phyloP scores from a whole-genome alignment of 2,888 invertebrate species.

The Hyppa rectilinea region DNA sequence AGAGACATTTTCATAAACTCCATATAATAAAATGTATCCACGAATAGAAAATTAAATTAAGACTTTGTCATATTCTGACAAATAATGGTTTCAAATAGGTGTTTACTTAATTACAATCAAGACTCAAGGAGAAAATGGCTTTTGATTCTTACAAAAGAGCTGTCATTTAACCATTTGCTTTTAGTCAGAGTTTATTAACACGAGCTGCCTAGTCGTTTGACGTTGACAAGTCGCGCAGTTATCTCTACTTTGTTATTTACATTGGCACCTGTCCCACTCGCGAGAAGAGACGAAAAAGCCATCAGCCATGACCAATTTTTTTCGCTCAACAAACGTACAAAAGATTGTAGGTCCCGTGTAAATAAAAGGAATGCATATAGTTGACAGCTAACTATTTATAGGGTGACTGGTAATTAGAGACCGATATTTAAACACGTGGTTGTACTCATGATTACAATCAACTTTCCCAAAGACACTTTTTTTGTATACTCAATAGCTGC shows the following conservation, averaged over 20 bases:
- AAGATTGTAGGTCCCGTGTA: no score
- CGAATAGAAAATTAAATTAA: background rate
- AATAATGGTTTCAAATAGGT: constrained; percentile 1
- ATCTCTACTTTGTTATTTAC: constrained; percentile 1
- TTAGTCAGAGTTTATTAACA: constrained; percentile 24
- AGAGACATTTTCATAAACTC: background rate
- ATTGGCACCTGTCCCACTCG: no score
- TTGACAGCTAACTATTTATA: background rate
- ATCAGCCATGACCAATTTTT: background rate
- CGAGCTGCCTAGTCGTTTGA: constrained; percentile 5
- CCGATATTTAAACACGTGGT: no score
- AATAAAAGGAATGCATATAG: no score
- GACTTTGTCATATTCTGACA: constrained; percentile 2
- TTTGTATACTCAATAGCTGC: no score
- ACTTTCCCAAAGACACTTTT: no score
- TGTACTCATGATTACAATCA: no score
- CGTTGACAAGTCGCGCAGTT: constrained; percentile 9
- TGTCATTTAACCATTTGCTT: background rate
- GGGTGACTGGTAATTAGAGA: no score
- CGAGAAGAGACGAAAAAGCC: no score
- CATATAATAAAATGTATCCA: background rate
- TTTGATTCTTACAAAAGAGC: constrained; percentile 3
- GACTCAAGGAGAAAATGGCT: constrained; percentile 1
- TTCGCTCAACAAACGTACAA: background rate
- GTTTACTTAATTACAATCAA: constrained; percentile 14